Percentiles rank a stretch among this genome's conserved stretches.
Conservation (phyloP, 2,888 invertebrate species). For the Leptinotarsa tumamoca region DNA sequence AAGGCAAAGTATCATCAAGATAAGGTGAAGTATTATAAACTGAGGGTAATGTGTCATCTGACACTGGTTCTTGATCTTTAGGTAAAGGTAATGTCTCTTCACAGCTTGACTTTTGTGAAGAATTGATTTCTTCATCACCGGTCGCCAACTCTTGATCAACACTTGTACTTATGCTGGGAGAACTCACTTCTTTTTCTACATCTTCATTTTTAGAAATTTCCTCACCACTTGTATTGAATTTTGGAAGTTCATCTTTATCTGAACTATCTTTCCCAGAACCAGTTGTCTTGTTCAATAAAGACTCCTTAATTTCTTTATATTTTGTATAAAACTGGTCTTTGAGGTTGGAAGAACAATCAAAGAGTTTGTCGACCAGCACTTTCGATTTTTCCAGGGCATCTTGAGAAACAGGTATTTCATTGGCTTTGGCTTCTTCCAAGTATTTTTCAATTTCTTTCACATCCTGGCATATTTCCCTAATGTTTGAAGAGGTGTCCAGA, state of each 20-base stretch:
- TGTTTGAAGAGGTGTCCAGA: slow-evolving; percentile 43
- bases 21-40: too few species aligned
- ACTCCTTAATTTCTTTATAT: slow-evolving; percentile 26
- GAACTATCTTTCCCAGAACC: neutral
- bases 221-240: neutral
- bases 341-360: slow-evolving; percentile 38
- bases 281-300: neutral
- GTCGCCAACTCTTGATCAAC: neutral
- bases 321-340: slow-evolving; percentile 45
- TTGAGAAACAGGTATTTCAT: slow-evolving; percentile 33
- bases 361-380: slow-evolving; percentile 43
- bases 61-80: neutral
- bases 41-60: neutral
- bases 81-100: neutral
- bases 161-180: neutral
- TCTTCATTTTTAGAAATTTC: neutral
- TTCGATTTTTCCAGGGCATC: slow-evolving; percentile 45
- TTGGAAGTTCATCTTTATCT: neutral
- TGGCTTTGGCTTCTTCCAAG: slow-evolving; percentile 33
- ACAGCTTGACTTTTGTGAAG: neutral
- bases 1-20: slow-evolving; percentile 1
- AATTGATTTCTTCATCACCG: neutral
- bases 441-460: slow-evolving; percentile 39
- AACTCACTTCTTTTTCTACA: neutral
- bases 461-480: slow-evolving; percentile 40